Percentiles rank a stretch among this genome's conserved stretches.
Evolutionary conservation across 2,888 invertebrate species (phyloP).

Genomic region (Gastracanthus pulcherrimus): DNA sequence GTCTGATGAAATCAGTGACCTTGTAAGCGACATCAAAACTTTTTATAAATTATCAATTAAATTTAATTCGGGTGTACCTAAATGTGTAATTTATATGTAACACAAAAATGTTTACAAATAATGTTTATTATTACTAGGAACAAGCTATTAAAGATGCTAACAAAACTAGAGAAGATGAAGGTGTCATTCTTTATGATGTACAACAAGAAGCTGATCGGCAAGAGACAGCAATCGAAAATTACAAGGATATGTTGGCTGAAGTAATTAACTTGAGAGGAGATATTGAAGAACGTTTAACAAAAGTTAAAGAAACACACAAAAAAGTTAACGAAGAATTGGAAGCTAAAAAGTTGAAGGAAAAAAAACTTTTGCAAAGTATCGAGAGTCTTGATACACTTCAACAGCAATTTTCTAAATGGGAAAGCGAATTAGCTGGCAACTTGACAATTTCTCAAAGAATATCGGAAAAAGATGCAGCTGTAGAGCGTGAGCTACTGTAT

Average conservation of each 20-base stretch:
- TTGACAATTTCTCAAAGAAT: conserved; percentile 83
- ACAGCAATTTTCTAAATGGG: conserved; percentile 82
- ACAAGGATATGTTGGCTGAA: conserved; percentile 79
- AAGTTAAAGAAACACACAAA: conserved; percentile 78
- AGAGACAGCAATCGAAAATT: conserved; percentile 80
- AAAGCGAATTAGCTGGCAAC: conserved; percentile 82
- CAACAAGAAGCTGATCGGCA: conserved; percentile 82
- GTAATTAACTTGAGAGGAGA: conserved; percentile 79
- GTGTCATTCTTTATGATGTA: conserved; percentile 81
- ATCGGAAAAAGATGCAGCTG: conserved; percentile 79
- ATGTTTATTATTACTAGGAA: conserved; percentile 76
- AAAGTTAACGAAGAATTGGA: conserved; percentile 78
- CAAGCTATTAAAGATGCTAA: conserved; percentile 78
- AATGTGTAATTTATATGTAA: too few species aligned
- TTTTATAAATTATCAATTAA: background rate
- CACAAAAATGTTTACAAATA: too few species aligned
- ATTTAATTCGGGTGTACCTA: too few species aligned
- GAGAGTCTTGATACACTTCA: conserved; percentile 80
- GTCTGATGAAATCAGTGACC: conserved; percentile 83
- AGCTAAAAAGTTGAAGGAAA: conserved; percentile 67
- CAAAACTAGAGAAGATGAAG: conserved; percentile 80
- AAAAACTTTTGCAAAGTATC: conserved; percentile 76
- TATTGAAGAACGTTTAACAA: conserved; percentile 78
- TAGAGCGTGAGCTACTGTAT: conserved; percentile 73
- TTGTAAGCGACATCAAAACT: conserved; percentile 77